Evolutionary conservation across 2,113 vertebrate species (phyloP), one percentile per base, ranked within the genome.

Genomic region (Clarias macrocephalus): DNA sequence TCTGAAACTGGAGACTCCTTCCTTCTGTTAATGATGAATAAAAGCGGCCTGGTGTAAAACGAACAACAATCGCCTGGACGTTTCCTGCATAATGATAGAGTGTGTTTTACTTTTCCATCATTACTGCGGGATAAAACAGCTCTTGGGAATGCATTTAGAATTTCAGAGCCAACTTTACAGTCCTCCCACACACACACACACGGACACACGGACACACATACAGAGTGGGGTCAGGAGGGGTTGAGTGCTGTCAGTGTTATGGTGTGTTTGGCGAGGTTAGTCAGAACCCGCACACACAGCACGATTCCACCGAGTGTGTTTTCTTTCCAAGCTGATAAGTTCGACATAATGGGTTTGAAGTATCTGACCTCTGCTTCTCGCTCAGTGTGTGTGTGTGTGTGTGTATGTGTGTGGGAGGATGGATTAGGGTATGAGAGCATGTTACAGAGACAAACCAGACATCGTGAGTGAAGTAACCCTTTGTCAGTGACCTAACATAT

Each of bases 221-320:
- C 57, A 54, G 15, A 66, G 6, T 56, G 52, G 28, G 76, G 76
- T 79, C 52, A 56, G 75, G 76, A 16, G 3, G 70, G 88, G 68
- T 88, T 60, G 59, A 80, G 80, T 54, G 30, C 66, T 90, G 90
- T 90, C 88, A 86, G 72, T 48, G 77, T 86, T 82, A 66, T 25
- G 57, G 80, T 28, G 88, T 91, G 89, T 85, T 75, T 33, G 33
- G 42, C 63, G 88, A 91, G 80, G 57, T 42, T 57, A 73, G 66
- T 72, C 89, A 88, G 82, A 48, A 65, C 84, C 79, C 63, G 18
- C n/a, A 21, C 76, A 30, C 76, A 57, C 76, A 83, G 57, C 63
- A 28, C 25, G 60, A 52, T 25, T 54, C 57, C 15, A 65, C 81
- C 6, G 7, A 15, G 33, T 82, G 81, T 52, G 76, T 82, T 82